Evolutionary conservation across 1,140 invertebrate species (phyloP), one percentile per base, ranked within the genome.

Genomic region (Drosophila bifasciata): DNA sequence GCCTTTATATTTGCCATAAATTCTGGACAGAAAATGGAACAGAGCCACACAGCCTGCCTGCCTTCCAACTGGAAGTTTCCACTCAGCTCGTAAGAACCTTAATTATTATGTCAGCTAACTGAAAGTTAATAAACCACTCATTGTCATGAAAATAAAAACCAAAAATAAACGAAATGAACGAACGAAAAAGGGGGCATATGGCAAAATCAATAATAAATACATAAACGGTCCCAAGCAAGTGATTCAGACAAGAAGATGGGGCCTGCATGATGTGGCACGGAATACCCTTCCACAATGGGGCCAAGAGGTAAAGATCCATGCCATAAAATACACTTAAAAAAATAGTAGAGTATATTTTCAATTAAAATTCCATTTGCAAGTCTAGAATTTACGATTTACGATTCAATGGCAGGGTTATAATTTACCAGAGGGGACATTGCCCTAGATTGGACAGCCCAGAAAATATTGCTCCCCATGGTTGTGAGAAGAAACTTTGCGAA

Each of bases 91-190:
- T 68, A 68, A 68, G 64, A 11, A 43, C 62, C 64, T 41, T 68
- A 68, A 68, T 68, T 68, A 68, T 68, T 68, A 62, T 68, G 66
- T 69, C 66, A 69, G 66, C 66, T 68, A 69, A 69, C 66, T 69
- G 63, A 69, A 69, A 67, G 63, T 69, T 68, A 69, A 69, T 69
- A 69, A 69, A 68, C 62, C 66, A 68, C 61, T 63, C 64, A 69
- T 69, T 69, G 66, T 69, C 66, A 69, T 69, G 66, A 69, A 69
- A 69, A 68, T 69, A 36, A 68, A 68, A 23, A 46, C 66, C 66
- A 69, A 69, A 68, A 68, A 68, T 68, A 68, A 63, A 68, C 63
- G 39, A 43, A 43, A 50, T 15, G 32, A 41, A 63, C 66, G 11
- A 41, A 63, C 66, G 11, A 5, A 36, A 68, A 69, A 68, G 68